Evolutionary conservation across 2,797 vertebrate species (phyloP), one percentile per base, ranked within the genome.

Genomic region (Sphenopsis melanotis): DNA sequence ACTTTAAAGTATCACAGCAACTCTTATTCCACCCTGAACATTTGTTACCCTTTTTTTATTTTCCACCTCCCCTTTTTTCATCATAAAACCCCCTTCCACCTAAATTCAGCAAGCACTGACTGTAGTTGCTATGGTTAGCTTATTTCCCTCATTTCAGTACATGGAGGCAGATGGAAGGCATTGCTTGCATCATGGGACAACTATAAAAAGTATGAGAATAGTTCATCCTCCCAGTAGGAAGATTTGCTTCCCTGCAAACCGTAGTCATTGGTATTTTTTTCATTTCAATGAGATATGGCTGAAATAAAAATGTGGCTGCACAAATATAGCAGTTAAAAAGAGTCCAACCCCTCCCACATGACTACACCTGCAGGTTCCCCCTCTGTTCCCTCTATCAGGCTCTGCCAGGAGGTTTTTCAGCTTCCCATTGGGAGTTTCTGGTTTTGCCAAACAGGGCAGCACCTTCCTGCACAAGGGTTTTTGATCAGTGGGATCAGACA

Each of bases 101-200:
- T 56, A 80, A 90, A 90, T 77, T 77, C 53, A 91, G 61, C 56
- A 83, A 0, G 3, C 78, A 56, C 18, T 60, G 55, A 57, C 84
- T 14, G 18, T 37, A 89, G 83, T 92, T 96, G 85, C 92, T 79
- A 63, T 77, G 80, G 74, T 93, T 95, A 92, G 77, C 74, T 68
- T 87, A 32, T 46, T 84, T 93, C 70, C 46, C 69, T 76, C 52
- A 37, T 84, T 94, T 82, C 63, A 70, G 83, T 37, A 72, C 63
- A 86, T 15, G 0, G 1, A 93, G 60, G 68, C 93, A 95, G 88
- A 89, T 52, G 49, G 83, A 92, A 95, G 37, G 68, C 78, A 90
- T 36, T 90, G 64, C 91, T 53, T 72, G 37, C 68, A 82, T 56
- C 86, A 70, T 63, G 77, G 55, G 90, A 95, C 74, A 79, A 27